A percentile compares a stretch with the other conserved stretches of the same genome.
phyloP scores from a whole-genome alignment of 2,797 vertebrate genomes.

The Gastrophryne carolinensis region DNA sequence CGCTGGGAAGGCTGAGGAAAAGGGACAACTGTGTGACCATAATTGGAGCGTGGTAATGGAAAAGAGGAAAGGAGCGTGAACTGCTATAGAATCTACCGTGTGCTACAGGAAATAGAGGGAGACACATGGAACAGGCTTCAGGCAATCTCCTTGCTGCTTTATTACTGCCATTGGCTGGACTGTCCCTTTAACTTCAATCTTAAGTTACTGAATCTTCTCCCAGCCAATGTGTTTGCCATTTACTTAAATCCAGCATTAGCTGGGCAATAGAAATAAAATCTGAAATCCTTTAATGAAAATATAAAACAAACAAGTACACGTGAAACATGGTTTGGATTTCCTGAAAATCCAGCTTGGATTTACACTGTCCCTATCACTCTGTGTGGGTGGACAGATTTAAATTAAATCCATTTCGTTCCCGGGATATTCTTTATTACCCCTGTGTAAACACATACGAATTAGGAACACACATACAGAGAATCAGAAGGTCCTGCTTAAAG shows the following conservation, averaged over 20 bases:
- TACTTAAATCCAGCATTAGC: not conserved
- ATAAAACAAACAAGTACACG: not conserved
- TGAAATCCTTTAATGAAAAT: not conserved
- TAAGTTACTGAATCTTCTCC: too few species aligned
- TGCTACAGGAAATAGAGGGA: too few species aligned
- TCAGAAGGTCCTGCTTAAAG: not conserved
- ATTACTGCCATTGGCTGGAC: too few species aligned
- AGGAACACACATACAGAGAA: constrained; percentile 16
- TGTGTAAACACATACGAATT: constrained; percentile 32
- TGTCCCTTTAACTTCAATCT: too few species aligned
- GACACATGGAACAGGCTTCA: too few species aligned
- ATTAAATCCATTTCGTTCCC: constrained; percentile 23
- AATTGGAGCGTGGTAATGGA: too few species aligned
- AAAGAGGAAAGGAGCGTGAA: too few species aligned
- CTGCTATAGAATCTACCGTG: too few species aligned
- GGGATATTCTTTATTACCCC: constrained; percentile 25
- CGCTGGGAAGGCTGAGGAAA: too few species aligned
- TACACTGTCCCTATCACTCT: constrained; percentile 4
- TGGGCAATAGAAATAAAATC: not conserved
- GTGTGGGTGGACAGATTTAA: constrained; percentile 33
- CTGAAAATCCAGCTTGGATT: not conserved
- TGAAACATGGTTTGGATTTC: not conserved
- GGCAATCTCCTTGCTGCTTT: too few species aligned
- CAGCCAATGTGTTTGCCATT: too few species aligned
- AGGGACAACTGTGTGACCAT: too few species aligned